These are phyloP conservation scores for Xiphophorus maculatus DNA, from an alignment of 2,113 vertebrate genomes.

Conservation along the genomic window DNA sequence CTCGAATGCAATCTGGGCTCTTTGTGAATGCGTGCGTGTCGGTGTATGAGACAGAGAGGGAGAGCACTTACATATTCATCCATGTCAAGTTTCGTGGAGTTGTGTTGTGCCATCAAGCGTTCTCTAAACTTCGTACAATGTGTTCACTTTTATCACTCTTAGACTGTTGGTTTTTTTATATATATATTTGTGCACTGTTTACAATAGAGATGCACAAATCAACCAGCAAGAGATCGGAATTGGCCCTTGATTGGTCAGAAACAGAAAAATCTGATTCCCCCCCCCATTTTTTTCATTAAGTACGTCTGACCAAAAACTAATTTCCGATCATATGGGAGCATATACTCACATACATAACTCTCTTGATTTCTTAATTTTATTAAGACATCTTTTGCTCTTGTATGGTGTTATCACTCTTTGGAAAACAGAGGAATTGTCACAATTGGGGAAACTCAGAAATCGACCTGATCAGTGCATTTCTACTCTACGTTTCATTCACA, in stretches of 20 bases:
- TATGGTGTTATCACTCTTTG: neutral
- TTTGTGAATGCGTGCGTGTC: conserved; percentile 71
- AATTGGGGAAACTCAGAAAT: neutral
- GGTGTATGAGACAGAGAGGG: conserved; percentile 42
- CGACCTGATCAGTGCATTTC: neutral
- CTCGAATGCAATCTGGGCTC: conserved; percentile 76
- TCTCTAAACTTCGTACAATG: conserved; percentile 42
- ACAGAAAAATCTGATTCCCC: too few species aligned
- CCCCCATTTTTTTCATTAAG: too few species aligned
- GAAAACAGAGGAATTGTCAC: too few species aligned
- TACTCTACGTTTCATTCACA: neutral
- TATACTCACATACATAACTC: too few species aligned
- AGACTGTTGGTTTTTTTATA: conserved; percentile 1
- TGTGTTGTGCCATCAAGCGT: conserved; percentile 55
- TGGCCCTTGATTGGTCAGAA: neutral
- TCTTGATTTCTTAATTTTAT: too few species aligned
- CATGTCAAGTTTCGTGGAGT: conserved; percentile 52
- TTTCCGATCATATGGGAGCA: too few species aligned
- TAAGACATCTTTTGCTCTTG: neutral
- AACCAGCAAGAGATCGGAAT: neutral
- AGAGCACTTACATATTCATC: conserved; percentile 58
- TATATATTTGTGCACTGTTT: conserved; percentile 7
- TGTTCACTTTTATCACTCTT: conserved; percentile 30
- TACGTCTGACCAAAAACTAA: too few species aligned
- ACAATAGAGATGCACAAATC: neutral